Percentiles rank a stretch among this genome's conserved stretches.
Conservation (phyloP, 2,113 vertebrate genomes). For the Epinephelus moara region DNA sequence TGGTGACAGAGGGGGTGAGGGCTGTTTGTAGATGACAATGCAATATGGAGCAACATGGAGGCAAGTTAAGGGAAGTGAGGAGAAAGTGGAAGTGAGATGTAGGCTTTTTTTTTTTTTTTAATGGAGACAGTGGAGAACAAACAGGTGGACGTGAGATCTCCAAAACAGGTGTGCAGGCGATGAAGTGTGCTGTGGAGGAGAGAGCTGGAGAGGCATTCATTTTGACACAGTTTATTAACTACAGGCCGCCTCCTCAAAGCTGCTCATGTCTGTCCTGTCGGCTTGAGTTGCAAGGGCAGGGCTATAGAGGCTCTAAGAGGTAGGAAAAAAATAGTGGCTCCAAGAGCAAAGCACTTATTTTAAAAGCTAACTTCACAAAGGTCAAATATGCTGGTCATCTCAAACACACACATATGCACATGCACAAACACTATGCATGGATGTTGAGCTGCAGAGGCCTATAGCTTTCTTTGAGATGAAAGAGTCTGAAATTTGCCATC, state of each 20-base stretch:
- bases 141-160: slow-evolving; percentile 32
- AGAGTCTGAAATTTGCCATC: slow-evolving; percentile 30
- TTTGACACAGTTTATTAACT: slow-evolving; percentile 57
- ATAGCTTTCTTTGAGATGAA: slow-evolving; percentile 19
- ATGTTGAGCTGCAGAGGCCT: not conserved
- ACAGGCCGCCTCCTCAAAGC: slow-evolving; percentile 29
- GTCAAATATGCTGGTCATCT: slow-evolving; percentile 23
- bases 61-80: not conserved
- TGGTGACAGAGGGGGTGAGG: slow-evolving; percentile 50
- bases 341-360: not conserved
- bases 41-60: slow-evolving; percentile 5
- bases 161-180: slow-evolving; percentile 51
- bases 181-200: slow-evolving; percentile 26
- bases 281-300: slow-evolving; percentile 29
- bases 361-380: not conserved
- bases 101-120: not conserved
- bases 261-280: slow-evolving; percentile 18
- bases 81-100: not conserved
- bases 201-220: slow-evolving; percentile 41
- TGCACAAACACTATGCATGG: not conserved
- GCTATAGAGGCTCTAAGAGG: not conserved
- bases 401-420: slow-evolving; percentile 14
- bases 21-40: slow-evolving; percentile 32
- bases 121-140: not conserved
- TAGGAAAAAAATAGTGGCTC: not conserved